Conservation (phyloP, 2,113 vertebrate genomes). For the Ameiurus melas region DNA sequence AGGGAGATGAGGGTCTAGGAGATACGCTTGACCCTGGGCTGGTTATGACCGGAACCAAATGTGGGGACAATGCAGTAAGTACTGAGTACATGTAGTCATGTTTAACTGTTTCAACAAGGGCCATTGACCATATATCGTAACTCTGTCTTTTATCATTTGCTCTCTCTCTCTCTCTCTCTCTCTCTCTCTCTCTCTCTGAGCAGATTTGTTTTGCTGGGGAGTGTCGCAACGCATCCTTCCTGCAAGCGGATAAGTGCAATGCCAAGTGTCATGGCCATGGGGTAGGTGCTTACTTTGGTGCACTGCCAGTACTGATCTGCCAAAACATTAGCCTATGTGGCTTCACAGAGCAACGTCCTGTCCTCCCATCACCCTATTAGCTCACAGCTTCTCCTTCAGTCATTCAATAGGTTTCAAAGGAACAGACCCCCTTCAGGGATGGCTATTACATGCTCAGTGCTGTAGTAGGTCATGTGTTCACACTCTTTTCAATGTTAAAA, state of each 20-base stretch:
- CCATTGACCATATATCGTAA: background rate
- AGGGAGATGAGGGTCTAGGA: conserved; percentile 71
- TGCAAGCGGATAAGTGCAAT: conserved; percentile 81
- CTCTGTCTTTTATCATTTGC: background rate
- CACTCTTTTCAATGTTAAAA: background rate
- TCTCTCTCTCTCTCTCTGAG: background rate
- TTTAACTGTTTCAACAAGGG: background rate
- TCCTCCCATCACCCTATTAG: conserved; percentile 1
- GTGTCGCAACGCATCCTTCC: conserved; percentile 89
- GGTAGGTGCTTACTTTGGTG: conserved; percentile 68
- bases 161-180: background rate
- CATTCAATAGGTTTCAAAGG: background rate
- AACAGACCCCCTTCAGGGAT: background rate
- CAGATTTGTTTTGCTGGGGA: conserved; percentile 95
- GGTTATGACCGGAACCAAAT: conserved; percentile 94
- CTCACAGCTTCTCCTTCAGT: background rate
- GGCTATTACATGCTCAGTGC: background rate
- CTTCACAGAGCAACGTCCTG: background rate
- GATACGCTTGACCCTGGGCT: conserved; percentile 94
- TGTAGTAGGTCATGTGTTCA: background rate
- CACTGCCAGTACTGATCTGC: background rate
- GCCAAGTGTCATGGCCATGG: conserved; percentile 86
- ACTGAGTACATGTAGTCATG: background rate
- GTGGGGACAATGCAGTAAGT: conserved; percentile 84
- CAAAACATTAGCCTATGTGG: conserved; percentile 10